phyloP scores from a whole-genome alignment of 2,888 invertebrate species.

The Dasypogon diadema region DNA sequence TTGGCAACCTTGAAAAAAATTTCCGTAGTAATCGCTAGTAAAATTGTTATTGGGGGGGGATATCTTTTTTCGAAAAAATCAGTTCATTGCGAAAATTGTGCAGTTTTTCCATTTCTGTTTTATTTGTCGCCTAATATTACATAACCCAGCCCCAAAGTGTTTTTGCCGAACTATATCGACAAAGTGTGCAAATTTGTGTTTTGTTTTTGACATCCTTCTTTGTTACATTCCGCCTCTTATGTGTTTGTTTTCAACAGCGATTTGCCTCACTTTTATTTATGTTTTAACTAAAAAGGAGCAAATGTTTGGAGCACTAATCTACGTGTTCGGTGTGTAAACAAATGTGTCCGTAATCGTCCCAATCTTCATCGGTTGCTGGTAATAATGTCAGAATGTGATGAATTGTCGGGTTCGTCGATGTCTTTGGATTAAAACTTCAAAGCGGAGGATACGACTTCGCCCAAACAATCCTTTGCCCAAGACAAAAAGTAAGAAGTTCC shows the following conservation, averaged over 20 bases:
- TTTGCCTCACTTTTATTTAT: background rate
- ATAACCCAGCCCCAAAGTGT: background rate
- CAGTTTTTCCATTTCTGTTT: too few relatives aligned
- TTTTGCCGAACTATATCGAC: background rate
- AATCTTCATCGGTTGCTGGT: background rate
- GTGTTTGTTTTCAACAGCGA: background rate
- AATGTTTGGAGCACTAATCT: background rate
- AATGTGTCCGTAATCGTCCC: background rate
- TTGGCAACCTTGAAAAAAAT: background rate
- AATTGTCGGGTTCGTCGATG: background rate
- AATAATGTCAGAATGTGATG: constrained; percentile 5
- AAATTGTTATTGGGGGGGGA: too few relatives aligned
- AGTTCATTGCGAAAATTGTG: too few relatives aligned
- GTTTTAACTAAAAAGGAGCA: background rate
- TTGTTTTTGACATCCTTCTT: background rate
- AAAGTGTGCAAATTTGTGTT: constrained; percentile 1
- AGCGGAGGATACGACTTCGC: background rate
- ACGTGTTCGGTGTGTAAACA: background rate
- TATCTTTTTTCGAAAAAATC: too few relatives aligned
- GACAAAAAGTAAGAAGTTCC: background rate
- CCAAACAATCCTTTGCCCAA: background rate
- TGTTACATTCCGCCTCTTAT: background rate
- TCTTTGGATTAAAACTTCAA: background rate
- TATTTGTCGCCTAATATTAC: background rate
- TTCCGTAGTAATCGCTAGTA: background rate